Base-by-base conservation (phyloP, 2,888 invertebrate genomes). In the Choristoneura rosaceana region DNA sequence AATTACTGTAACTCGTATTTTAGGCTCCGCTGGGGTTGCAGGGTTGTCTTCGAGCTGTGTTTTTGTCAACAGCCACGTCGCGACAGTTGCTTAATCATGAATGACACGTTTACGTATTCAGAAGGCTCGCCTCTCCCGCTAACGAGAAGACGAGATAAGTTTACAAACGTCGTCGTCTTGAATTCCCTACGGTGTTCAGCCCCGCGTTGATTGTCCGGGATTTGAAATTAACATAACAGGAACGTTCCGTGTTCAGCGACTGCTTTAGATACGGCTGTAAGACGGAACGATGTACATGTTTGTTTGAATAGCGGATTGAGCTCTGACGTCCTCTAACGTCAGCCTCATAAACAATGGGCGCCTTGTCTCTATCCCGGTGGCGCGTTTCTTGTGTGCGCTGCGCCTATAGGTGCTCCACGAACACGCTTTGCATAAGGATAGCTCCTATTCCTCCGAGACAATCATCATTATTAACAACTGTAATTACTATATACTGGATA, bases 81-180 rank as follows among this genome's bases (percentile, higher is more conserved):
- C 82, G 82, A 84, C 85, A 85, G 86, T 89, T 88, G 89, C 87
- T 90, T 92, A 90, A 90, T 91, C 90, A 90, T 90, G 91, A 92
- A 90, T 91, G 90, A 89, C 90, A 84, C 85, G 90, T 86, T 93
- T 93, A 89, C 86, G 92, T 92, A 93, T 93, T 93, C 93, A 91
- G 86, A 80, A 84, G 87, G 87, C 88, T 88, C 86, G 82, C 86
- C 83, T 86, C 83, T 84, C 83, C 86, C 84, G 87, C 90, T 93
- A 93, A 93, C 92, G 90, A 93, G 92, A 87, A 88, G 83, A 88
- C 91, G 88, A 89, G 92, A 92, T 92, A 91, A 92, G 90, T 92
- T 91, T 91, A 90, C 91, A 88, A 92, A 92, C 90, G 90, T 89
- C 86, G 88, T 87, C 88, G 89, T 88, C 88, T 89, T 87, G 87